Evolutionary conservation across 64 coral and sea anemone genomes (phyloP), one percentile per base, ranked within the genome.

Genomic region (Astreopora myriophthalma): DNA sequence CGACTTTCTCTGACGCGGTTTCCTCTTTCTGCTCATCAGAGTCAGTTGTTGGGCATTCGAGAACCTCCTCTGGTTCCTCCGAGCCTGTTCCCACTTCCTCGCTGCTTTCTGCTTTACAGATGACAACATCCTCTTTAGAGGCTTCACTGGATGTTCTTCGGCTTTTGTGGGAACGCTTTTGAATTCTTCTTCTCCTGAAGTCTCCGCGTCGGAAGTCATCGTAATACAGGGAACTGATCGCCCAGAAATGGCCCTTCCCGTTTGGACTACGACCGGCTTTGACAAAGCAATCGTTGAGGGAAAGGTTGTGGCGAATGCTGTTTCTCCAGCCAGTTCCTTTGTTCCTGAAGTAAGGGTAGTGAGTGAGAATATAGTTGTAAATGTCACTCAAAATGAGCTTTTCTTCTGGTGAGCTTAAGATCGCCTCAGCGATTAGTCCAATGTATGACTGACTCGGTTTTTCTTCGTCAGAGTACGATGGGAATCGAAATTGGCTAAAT

Each of bases 311-410:
- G 19, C 90, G 82, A n/a, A 92, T 92, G 80, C 90, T 92, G 39
- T 92, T 92, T 73, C 90, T 85, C 90, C 90, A 92, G 48, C 90
- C 90, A 6, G 90, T 92, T 3, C 90, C 90, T 34, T 92, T 92
- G 52, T 85, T 92, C 61, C 90, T 86, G 70, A 92, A 92, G 70
- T 92, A 92, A 22, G 90, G 90, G 46, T 92, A 92, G 7, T 77
- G 75, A 40, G 63, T 73, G 17, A 92, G 90, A 35, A 92, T 92
- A 30, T 75, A 92, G 26, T 79, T 79, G 68, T 92, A 92, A 28
- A 92, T 92, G 27, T 92, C 90, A 74, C 90, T 92, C 23, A 92
- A 73, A 31, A 92, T 92, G 3, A 92, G 80, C 20, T 92, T 92
- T 36, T 92, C 79, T 33, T 92, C 90, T 27, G 90, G 90, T 7